Conservation (phyloP, 2,113 vertebrate genomes). For the Suncus etruscus region DNA sequence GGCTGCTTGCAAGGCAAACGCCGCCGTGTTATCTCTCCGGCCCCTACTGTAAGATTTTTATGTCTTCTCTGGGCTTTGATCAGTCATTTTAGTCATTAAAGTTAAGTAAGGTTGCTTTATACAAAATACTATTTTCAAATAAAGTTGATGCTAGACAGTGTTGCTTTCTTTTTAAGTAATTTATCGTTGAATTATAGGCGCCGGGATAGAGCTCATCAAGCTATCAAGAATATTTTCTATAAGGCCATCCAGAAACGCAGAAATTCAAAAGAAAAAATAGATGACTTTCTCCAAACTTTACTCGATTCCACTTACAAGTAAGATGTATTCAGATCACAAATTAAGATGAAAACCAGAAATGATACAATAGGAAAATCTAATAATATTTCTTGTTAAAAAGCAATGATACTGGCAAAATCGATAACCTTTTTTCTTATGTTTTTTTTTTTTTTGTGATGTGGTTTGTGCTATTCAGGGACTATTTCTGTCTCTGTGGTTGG, state of each 20-base stretch:
- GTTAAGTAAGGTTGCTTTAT: conserved; percentile 21
- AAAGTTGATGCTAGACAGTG: conserved; percentile 4
- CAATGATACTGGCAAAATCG: conserved; percentile 29
- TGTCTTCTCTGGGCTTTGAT: conserved; percentile 14
- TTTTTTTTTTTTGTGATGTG: too few relatives aligned
- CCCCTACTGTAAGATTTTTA: too few relatives aligned
- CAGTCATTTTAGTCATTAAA: conserved; percentile 29
- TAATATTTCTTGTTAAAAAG: conserved; percentile 47
- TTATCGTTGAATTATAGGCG: conserved; percentile 86
- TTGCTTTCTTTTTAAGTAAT: conserved; percentile 50
- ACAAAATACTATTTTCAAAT: conserved; percentile 44
- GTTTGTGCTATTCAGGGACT: too few relatives aligned
- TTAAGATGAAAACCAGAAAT: conserved; percentile 32
- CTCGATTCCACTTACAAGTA: conserved; percentile 97
- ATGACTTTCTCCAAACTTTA: conserved; percentile 98
- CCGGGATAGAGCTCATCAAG: conserved; percentile 94
- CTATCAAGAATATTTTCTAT: conserved; percentile 96
- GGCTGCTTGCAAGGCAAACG: too few relatives aligned
- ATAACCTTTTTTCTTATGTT: conserved; percentile 19
- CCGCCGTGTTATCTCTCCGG: too few relatives aligned
- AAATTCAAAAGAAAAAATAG: conserved; percentile 88
- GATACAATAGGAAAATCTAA: conserved; percentile 42
- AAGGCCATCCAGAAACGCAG: conserved; percentile 95
- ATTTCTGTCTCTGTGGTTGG: too few relatives aligned
- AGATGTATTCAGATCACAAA: conserved; percentile 50